Conservation (phyloP, 2,113 vertebrate species). For the Empidonax alnorum region DNA sequence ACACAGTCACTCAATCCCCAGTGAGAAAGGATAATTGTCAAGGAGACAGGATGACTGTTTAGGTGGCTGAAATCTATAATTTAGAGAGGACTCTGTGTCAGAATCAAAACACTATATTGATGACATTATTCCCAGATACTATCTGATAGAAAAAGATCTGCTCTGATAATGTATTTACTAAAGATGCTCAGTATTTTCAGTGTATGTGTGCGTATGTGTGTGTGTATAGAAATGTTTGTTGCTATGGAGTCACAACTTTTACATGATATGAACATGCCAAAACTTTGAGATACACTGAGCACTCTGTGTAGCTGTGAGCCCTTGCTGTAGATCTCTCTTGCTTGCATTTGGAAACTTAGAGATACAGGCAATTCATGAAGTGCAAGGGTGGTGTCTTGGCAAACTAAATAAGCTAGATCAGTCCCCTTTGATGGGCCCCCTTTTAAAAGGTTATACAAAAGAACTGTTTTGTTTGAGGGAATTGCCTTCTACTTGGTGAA, state of each 20-base stretch:
- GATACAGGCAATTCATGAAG: slow-evolving; percentile 19
- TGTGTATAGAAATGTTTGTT: neutral
- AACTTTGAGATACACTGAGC: neutral
- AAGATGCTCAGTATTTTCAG: neutral
- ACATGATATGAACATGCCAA: neutral
- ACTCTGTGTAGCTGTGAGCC: neutral
- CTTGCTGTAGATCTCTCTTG: neutral
- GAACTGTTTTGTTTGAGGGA: slow-evolving; percentile 44
- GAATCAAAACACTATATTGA: neutral
- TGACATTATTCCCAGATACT: neutral
- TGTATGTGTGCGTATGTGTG: neutral
- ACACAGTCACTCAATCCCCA: neutral
- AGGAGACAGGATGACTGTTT: neutral
- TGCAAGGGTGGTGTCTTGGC: neutral
- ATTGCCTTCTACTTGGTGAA: slow-evolving; percentile 52
- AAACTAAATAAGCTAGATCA: slow-evolving; percentile 34
- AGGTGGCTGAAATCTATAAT: neutral
- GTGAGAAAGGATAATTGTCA: neutral
- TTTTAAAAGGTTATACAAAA: slow-evolving; percentile 64
- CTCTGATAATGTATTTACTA: neutral
- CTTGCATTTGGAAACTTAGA: neutral
- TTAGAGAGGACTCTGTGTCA: neutral
- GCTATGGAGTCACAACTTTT: neutral
- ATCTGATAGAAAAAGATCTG: neutral
- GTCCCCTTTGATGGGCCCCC: slow-evolving; percentile 12